Evolutionary conservation across 2,113 vertebrate genomes (phyloP).

Genomic region (Toxotes chatareus): DNA sequence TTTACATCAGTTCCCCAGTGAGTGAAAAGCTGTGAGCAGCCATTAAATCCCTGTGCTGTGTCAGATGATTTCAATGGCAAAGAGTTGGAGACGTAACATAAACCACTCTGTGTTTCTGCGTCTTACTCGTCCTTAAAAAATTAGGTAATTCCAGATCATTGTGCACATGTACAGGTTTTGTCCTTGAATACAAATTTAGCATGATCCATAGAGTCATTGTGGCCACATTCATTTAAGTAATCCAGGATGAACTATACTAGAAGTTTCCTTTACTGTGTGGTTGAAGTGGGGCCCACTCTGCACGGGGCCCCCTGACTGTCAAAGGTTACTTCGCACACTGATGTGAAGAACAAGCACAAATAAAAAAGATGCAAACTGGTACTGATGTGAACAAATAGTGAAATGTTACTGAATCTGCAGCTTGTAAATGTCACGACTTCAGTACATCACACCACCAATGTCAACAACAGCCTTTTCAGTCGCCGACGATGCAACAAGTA

Average conservation of each 20-base stretch:
- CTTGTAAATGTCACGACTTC: not conserved
- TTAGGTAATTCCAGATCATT: no score
- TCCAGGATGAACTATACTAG: not conserved
- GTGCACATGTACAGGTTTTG: no score
- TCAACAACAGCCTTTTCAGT: not conserved
- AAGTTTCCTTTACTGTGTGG: not conserved
- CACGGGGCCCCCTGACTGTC: accelerated
- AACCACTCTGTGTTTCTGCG: no score
- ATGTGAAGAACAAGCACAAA: constrained; percentile 40
- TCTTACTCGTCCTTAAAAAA: no score
- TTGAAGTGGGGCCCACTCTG: not conserved
- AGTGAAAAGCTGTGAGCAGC: no score
- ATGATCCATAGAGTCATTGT: no score
- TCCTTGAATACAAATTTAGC: no score
- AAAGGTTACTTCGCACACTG: constrained; percentile 41
- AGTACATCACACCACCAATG: not conserved
- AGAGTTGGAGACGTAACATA: no score
- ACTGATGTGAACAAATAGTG: not conserved
- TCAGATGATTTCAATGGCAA: no score
- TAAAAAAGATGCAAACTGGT: constrained; percentile 35
- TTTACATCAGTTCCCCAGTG: no score
- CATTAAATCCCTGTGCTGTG: no score
- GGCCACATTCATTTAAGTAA: no score
- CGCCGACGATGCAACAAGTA: not conserved
- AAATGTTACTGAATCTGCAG: not conserved